These are phyloP conservation scores for Lepisosteus osseus DNA, from an alignment of 2,113 vertebrate genomes.

Conservation along the genomic window DNA sequence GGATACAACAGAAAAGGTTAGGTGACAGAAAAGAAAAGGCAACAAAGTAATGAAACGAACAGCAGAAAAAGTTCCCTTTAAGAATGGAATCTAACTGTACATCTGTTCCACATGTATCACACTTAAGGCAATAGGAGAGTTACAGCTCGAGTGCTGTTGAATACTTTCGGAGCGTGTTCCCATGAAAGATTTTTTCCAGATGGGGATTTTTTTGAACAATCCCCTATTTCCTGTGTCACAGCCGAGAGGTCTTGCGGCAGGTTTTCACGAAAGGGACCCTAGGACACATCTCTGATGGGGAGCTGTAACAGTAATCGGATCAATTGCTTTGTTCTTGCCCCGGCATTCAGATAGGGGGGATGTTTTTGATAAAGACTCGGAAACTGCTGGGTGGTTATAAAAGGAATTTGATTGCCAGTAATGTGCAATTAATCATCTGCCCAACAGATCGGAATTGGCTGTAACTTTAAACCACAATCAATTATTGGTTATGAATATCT, in stretches of 20 bases:
- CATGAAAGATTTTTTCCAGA: constrained; percentile 30
- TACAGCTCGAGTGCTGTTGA: background rate
- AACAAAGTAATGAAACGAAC: background rate
- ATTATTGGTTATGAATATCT: constrained; percentile 27
- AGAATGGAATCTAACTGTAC: background rate
- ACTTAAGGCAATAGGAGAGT: background rate
- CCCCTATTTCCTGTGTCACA: constrained; percentile 5
- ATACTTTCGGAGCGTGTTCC: constrained; percentile 4
- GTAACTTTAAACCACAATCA: constrained; percentile 30
- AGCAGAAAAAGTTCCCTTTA: background rate
- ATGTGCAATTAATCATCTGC: constrained; percentile 27
- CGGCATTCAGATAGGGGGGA: constrained; percentile 3
- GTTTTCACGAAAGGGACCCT: background rate
- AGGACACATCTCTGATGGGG: constrained; percentile 4
- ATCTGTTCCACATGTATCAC: constrained; percentile 9
- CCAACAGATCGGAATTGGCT: constrained; percentile 22
- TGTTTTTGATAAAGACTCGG: constrained; percentile 17
- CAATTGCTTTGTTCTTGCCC: background rate
- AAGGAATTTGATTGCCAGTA: constrained; percentile 30
- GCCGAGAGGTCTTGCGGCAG: constrained; percentile 7
- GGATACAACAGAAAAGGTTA: background rate
- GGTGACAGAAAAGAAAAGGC: background rate
- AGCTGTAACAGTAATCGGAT: constrained; percentile 6
- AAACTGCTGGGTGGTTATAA: constrained; percentile 17
- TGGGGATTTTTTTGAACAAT: constrained; percentile 9